Evolutionary conservation across 1,140 invertebrate species (phyloP).

Genomic region (Temnothorax curvispinosus): DNA sequence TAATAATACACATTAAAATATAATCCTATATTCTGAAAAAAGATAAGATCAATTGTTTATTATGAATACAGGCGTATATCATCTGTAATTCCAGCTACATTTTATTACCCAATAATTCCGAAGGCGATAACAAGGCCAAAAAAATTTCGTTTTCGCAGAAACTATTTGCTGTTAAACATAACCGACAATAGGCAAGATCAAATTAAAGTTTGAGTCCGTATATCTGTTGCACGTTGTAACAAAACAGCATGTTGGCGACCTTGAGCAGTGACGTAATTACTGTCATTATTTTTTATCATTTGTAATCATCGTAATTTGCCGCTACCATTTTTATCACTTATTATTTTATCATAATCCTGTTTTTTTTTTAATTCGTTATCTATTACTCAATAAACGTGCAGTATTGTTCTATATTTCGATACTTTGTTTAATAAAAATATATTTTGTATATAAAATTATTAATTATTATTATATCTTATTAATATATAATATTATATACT

Average conservation of each 20-base stretch:
- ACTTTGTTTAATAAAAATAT: not conserved
- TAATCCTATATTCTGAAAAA: not conserved
- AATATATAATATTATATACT: not conserved
- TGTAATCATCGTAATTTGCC: constrained; percentile 17
- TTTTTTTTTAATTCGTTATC: not conserved
- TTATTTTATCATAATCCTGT: not conserved
- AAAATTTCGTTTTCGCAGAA: constrained; percentile 4
- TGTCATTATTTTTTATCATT: constrained; percentile 51
- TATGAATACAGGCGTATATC: not conserved
- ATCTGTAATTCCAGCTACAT: not conserved
- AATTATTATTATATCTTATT: too few relatives aligned
- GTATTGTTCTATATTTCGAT: not conserved
- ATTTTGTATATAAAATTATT: not conserved
- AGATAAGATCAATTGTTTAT: not conserved
- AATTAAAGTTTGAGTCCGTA: not conserved
- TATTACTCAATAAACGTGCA: not conserved
- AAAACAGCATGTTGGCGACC: not conserved
- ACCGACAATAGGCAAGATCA: not conserved
- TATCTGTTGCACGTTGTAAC: not conserved
- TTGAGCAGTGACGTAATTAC: constrained; percentile 8
- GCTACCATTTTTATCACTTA: not conserved
- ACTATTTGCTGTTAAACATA: not conserved
- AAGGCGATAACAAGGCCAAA: not conserved
- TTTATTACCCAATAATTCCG: constrained; percentile 13
- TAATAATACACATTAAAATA: not conserved